A percentile compares a stretch with the other conserved stretches of the same genome.
phyloP scores from a whole-genome alignment of 2,797 vertebrate species.

The Aldrovandia affinis region DNA sequence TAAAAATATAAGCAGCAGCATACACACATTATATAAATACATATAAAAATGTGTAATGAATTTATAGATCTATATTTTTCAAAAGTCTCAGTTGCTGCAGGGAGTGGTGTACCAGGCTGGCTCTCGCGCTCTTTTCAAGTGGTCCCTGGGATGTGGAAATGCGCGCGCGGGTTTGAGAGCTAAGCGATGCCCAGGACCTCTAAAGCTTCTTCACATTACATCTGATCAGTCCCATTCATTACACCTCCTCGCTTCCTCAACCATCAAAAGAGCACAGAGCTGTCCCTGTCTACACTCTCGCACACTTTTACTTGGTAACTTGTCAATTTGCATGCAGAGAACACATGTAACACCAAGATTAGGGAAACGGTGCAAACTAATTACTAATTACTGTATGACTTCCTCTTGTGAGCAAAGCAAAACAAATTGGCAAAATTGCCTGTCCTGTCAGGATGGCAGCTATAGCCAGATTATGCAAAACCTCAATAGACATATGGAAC shows the following conservation, averaged over 20 bases:
- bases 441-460: not conserved
- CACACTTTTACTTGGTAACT: not conserved
- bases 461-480: not conserved
- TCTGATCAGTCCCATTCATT: constrained; percentile 1
- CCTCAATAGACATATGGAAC: not conserved
- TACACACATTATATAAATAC: constrained; percentile 17
- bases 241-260: not conserved
- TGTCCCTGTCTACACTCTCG: not conserved
- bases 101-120: constrained; percentile 12
- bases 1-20: constrained; percentile 15
- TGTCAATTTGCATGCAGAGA: not conserved
- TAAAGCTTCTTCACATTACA: not conserved
- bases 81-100: constrained; percentile 16
- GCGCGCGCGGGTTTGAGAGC: constrained; percentile 13
- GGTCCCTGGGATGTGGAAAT: constrained; percentile 15
- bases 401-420: not conserved
- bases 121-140: constrained; percentile 15
- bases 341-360: not conserved
- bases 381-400: not conserved
- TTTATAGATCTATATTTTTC: constrained; percentile 23
- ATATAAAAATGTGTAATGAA: constrained; percentile 22
- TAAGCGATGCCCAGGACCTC: not conserved
- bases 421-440: not conserved
- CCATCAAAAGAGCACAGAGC: not conserved
- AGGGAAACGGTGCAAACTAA: not conserved